These are phyloP conservation scores for Melanogrammus aeglefinus DNA, from an alignment of 2,797 vertebrate genomes.

Conservation along the genomic window DNA sequence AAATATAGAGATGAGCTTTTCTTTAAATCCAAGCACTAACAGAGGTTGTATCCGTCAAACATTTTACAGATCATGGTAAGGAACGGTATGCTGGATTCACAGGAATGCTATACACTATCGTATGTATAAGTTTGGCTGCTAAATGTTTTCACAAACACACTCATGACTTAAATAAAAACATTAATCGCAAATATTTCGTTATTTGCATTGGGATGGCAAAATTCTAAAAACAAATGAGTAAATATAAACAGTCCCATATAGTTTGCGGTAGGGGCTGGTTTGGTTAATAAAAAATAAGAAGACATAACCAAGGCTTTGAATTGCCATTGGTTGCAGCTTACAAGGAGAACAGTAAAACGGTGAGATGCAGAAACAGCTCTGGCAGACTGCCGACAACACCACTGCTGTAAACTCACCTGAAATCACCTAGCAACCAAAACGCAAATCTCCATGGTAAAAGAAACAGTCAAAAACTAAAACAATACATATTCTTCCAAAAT, in stretches of 20 bases:
- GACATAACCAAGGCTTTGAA: slow-evolving; percentile 7
- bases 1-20: slow-evolving; percentile 50
- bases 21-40: slow-evolving; percentile 33
- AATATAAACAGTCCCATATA: slow-evolving; percentile 26
- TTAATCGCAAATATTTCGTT: background rate
- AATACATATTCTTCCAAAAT: background rate
- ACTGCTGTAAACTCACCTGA: background rate
- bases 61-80: background rate
- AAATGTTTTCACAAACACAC: slow-evolving; percentile 36
- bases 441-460: background rate
- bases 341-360: background rate
- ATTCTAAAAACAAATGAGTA: background rate
- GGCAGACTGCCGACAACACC: background rate
- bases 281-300: slow-evolving; percentile 11
- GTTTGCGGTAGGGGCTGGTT: background rate
- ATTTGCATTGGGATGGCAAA: background rate
- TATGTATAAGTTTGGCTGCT: slow-evolving; percentile 7
- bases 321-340: background rate
- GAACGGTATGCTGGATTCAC: slow-evolving; percentile 6
- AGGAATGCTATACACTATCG: slow-evolving; percentile 39
- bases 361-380: background rate
- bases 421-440: background rate
- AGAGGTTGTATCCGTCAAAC: background rate
- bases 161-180: slow-evolving; percentile 41
- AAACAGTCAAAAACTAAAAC: background rate